Conservation (phyloP, 2,797 vertebrate species). For the Molossus molossus region DNA sequence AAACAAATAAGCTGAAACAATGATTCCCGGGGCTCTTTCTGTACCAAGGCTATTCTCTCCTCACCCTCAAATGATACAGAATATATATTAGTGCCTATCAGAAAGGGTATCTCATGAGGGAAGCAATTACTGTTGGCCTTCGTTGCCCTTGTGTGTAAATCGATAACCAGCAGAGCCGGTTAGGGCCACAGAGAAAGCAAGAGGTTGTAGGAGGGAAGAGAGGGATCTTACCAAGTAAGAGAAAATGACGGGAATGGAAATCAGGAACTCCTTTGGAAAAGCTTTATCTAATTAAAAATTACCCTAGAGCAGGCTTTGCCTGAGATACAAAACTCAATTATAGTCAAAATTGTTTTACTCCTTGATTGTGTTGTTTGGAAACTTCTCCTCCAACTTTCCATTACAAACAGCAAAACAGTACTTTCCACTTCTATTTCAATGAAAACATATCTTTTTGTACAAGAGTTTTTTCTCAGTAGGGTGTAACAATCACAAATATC, state of each 20-base stretch:
- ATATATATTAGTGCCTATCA: neutral
- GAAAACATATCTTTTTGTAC: slow-evolving; percentile 50
- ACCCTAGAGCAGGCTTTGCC: slow-evolving; percentile 17
- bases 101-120: neutral
- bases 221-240: neutral
- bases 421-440: slow-evolving; percentile 52
- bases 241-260: slow-evolving; percentile 43
- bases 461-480: slow-evolving; percentile 43
- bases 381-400: slow-evolving; percentile 16
- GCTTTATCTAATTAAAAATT: slow-evolving; percentile 66
- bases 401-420: slow-evolving; percentile 65
- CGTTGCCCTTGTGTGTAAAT: neutral
- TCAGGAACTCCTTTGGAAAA: neutral
- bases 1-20: neutral
- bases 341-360: slow-evolving; percentile 57
- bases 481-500: neutral
- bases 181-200: neutral
- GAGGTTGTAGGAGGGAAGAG: neutral
- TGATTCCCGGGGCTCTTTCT: neutral
- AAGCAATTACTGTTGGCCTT: neutral
- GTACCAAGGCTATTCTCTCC: neutral
- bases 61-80: neutral
- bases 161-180: neutral
- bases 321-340: slow-evolving; percentile 69
- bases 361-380: slow-evolving; percentile 61